These are phyloP conservation scores for Xiphorhynchus elegans DNA, from an alignment of 2,113 vertebrate species.

Conservation along the genomic window DNA sequence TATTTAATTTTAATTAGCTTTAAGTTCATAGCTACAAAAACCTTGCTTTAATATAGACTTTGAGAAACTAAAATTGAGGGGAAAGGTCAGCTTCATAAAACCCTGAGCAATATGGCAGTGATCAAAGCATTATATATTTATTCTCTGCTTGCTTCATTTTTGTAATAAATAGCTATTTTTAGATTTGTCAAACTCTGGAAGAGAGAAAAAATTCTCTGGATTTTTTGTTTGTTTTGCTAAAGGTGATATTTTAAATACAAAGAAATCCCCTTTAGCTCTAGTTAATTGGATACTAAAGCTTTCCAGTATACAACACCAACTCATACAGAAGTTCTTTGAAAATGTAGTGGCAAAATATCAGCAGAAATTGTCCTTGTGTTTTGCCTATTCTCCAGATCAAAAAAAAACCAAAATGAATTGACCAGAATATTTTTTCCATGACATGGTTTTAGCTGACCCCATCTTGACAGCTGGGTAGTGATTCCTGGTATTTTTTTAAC, in stretches of 20 bases:
- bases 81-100: background rate
- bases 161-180: background rate
- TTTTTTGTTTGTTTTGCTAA: background rate
- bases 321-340: background rate
- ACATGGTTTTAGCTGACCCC: background rate
- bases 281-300: background rate
- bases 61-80: background rate
- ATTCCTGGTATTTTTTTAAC: background rate
- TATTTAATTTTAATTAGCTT: conserved; percentile 8
- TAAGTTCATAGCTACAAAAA: background rate
- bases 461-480: background rate
- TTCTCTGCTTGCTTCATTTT: background rate
- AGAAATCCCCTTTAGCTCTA: background rate
- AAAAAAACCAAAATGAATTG: background rate
- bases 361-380: background rate
- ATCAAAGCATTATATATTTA: background rate
- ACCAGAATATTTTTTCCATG: background rate
- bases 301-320: background rate
- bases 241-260: background rate
- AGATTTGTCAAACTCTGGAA: background rate
- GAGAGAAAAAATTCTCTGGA: background rate
- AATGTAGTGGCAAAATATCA: background rate
- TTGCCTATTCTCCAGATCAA: background rate
- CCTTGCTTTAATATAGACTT: background rate
- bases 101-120: background rate